A percentile compares a stretch with the other conserved stretches of the same genome.
phyloP scores from a whole-genome alignment of 2,797 vertebrate species.

The Eupleurogrammus muticus region DNA sequence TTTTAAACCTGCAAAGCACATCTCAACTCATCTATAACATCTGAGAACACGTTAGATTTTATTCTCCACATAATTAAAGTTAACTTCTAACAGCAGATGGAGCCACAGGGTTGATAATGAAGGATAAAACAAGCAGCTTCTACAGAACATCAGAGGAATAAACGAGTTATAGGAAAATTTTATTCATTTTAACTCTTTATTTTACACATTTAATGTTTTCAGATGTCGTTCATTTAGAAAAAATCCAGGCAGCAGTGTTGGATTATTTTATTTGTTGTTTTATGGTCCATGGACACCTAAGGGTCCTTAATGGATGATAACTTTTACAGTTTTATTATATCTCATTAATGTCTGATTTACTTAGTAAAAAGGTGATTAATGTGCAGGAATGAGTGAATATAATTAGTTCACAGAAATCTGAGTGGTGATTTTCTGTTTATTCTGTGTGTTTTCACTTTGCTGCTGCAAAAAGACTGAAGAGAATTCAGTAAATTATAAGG shows the following conservation, averaged over 20 bases:
- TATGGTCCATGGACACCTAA: not conserved
- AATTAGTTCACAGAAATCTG: too few relatives aligned
- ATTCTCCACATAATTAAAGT: too few relatives aligned
- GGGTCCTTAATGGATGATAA: not conserved
- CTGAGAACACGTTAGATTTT: too few relatives aligned
- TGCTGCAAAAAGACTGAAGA: too few relatives aligned
- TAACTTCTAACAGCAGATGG: slow-evolving; percentile 22
- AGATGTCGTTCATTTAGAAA: too few relatives aligned
- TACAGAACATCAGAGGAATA: not conserved
- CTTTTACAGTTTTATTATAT: not conserved
- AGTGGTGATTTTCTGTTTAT: too few relatives aligned
- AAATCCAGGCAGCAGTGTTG: not conserved
- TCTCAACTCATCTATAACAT: too few relatives aligned
- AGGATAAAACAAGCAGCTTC: not conserved
- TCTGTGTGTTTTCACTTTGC: too few relatives aligned
- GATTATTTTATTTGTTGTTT: too few relatives aligned
- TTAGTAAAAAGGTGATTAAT: not conserved
- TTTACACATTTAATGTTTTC: not conserved
- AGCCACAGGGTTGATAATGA: not conserved
- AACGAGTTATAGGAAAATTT: not conserved
- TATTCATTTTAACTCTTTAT: not conserved
- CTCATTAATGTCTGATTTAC: not conserved
- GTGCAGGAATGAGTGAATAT: too few relatives aligned
- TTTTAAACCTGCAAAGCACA: too few relatives aligned
- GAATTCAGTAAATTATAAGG: too few relatives aligned